Base-by-base conservation (phyloP, 2,888 invertebrate species). In the Ischnura elegans region DNA sequence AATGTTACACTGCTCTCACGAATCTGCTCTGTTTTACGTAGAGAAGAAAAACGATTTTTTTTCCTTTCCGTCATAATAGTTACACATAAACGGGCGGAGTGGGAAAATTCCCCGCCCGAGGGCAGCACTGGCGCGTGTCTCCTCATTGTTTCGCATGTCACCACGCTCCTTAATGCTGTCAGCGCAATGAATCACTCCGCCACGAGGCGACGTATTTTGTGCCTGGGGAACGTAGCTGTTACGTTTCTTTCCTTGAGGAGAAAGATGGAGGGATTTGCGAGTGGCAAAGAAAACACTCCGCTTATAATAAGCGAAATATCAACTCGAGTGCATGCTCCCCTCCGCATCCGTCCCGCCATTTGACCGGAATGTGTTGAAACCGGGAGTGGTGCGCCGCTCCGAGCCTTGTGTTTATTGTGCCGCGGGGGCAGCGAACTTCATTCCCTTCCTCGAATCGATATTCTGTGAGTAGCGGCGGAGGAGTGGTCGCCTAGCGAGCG, bases 391-490 rank as follows among this genome's bases (percentile, higher is more conserved):
- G 61, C n/a, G n/a, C 61, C n/a, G 61, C n/a, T n/a, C n/a, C n/a
- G 61, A n/a, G 61, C n/a, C 51, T 51, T 51, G 51, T 51, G 47
- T 51, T 25, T 61, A 19, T 61, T 61, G n/a, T 5, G n/a, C 61
- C 61, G 61, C 61, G 61, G 61, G 61, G 25, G 61, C 61, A 61
- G 61, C 61, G 61, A 61, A 61, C 61, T n/a, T n/a, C n/a, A n/a
- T n/a, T n/a, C n/a, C n/a, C 61, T 19, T 25, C n/a, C n/a, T 51
- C 19, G 51, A 61, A 61, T 61, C 61, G 61, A 61, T 61, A 61
- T n/a, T 25, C 8, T 4, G 61, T 4, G 16, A 61, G 61, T 6
- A n/a, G 61, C 2, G n/a, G 61, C 25, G 61, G 61, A 61, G 61
- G 61, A 6, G n/a, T 25, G 61, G n/a, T n/a, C n/a, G n/a, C n/a